phyloP scores from a whole-genome alignment of 2,797 vertebrate species.

The Gymnoscopelus microlampas region DNA sequence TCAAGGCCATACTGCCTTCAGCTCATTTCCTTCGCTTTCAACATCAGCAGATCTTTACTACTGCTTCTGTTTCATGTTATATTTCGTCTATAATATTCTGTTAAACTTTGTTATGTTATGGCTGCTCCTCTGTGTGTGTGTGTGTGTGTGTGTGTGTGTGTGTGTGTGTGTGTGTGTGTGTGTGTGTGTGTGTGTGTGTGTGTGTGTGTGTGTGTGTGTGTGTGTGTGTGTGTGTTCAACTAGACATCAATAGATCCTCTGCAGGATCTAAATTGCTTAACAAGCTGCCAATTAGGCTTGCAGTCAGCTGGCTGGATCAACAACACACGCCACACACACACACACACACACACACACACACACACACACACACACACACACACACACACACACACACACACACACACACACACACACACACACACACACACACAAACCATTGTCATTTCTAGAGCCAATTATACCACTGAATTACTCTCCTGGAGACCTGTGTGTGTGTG shows the following conservation, averaged over 20 bases:
- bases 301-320: conserved; percentile 89
- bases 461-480: conserved; percentile 84
- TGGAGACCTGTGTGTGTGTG: conserved; percentile 63
- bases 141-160: neutral
- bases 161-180: neutral
- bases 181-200: conserved; percentile 44
- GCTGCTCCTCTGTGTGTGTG: neutral
- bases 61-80: too few relatives aligned
- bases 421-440: conserved; percentile 82
- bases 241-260: conserved; percentile 86
- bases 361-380: conserved; percentile 65
- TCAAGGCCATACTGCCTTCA: too few relatives aligned
- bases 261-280: conserved; percentile 89
- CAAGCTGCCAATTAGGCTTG: conserved; percentile 88
- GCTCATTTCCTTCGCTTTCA: too few relatives aligned
- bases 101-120: too few relatives aligned
- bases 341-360: conserved; percentile 68
- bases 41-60: too few relatives aligned
- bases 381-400: conserved; percentile 65
- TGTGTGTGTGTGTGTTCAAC: conserved; percentile 79
- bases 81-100: too few relatives aligned
- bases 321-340: conserved; percentile 75
- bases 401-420: conserved; percentile 69
- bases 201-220: conserved; percentile 13
- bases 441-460: conserved; percentile 89